Evolutionary conservation across 2,113 vertebrate species (phyloP).

Genomic region (Megaceryle torquata): DNA sequence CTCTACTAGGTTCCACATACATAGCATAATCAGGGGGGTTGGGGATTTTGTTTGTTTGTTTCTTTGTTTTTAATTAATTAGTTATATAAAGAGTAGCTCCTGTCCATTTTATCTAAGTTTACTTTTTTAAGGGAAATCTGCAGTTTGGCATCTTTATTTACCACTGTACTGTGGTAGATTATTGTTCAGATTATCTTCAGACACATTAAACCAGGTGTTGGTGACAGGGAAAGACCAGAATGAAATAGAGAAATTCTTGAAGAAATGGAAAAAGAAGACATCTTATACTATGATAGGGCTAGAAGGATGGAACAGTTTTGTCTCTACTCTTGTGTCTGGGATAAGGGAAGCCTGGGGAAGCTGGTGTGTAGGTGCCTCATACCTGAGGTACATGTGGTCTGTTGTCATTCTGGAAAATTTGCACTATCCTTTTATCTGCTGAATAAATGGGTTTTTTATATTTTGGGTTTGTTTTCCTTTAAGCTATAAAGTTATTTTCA

Average conservation of each 20-base stretch:
- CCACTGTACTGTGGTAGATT: neutral
- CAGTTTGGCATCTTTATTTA: neutral
- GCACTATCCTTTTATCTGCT: neutral
- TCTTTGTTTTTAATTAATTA: neutral
- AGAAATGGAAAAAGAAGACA: neutral
- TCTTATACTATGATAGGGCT: neutral
- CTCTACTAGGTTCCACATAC: neutral
- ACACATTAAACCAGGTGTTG: neutral
- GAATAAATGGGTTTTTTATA: neutral
- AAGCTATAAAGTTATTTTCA: neutral
- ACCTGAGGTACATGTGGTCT: neutral
- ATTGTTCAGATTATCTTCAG: neutral
- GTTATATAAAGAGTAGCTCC: neutral
- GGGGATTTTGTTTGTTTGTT: no score
- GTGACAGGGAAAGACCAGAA: neutral
- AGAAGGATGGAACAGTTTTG: neutral
- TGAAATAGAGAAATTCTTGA: neutral
- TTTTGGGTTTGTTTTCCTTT: neutral
- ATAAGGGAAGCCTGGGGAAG: neutral
- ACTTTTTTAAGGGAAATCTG: neutral
- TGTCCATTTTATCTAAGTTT: neutral
- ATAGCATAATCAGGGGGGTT: neutral
- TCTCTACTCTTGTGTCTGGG: neutral
- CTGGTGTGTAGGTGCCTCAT: neutral
- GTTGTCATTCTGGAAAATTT: neutral